These are phyloP conservation scores for Meta bourneti DNA, from an alignment of 2,888 invertebrate species.

Conservation along the genomic window DNA sequence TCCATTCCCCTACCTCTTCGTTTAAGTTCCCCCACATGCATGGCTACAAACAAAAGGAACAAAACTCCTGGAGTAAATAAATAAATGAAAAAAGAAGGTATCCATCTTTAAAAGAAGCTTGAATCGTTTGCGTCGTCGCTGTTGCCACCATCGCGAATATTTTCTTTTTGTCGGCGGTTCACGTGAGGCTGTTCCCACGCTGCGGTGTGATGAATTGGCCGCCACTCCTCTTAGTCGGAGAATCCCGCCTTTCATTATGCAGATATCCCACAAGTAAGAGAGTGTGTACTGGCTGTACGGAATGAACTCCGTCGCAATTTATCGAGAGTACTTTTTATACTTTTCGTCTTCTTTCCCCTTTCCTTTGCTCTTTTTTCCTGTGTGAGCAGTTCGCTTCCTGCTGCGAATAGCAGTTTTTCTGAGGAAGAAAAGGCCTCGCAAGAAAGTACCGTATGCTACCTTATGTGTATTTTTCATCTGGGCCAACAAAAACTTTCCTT, in stretches of 20 bases:
- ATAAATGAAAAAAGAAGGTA: neutral
- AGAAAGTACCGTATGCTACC: neutral
- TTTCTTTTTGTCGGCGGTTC: conserved; percentile 34
- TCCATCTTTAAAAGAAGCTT: conserved; percentile 46
- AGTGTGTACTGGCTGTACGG: conserved; percentile 15
- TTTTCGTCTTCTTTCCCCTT: conserved; percentile 4
- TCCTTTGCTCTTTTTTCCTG: conserved; percentile 17
- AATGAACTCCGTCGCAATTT: conserved; percentile 55
- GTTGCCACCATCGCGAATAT: conserved; percentile 50
- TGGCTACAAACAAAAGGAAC: conserved; percentile 53
- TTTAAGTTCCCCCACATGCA: conserved; percentile 41
- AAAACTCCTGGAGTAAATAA: conserved; percentile 28
- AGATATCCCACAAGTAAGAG: conserved; percentile 53
- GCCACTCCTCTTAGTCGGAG: neutral
- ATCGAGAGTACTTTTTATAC: conserved; percentile 6
- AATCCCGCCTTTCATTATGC: conserved; percentile 63
- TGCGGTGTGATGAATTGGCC: conserved; percentile 59
- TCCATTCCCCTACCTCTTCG: conserved; percentile 11
- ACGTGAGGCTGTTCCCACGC: conserved; percentile 68
- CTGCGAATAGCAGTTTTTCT: neutral
- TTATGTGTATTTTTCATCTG: neutral
- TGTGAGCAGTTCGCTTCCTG: neutral
- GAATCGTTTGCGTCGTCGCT: conserved; percentile 55
- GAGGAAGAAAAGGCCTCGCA: neutral
- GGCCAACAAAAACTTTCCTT: too few relatives aligned